Percentiles rank a stretch among this genome's conserved stretches.
These are phyloP conservation scores for Ctenodactylus gundi DNA, from an alignment of 2,113 vertebrate genomes.

Conservation along the genomic window DNA sequence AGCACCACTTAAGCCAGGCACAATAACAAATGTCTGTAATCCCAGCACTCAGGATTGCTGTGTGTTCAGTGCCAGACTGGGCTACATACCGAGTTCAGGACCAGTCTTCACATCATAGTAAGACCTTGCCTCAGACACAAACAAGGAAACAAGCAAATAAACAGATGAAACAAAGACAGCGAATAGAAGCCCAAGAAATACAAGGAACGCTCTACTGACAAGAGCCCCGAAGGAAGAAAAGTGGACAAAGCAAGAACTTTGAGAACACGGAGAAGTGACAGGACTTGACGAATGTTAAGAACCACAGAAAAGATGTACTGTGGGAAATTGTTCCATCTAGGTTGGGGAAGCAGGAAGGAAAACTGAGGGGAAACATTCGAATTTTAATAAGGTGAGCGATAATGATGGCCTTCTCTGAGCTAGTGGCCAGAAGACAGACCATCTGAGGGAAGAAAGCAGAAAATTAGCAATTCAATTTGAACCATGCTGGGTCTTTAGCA, in stretches of 20 bases:
- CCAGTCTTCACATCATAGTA: too few species aligned
- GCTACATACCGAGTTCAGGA: too few species aligned
- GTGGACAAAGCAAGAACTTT: neutral
- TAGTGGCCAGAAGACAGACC: neutral
- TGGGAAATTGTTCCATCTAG: neutral
- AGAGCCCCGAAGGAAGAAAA: neutral
- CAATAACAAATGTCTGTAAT: too few species aligned
- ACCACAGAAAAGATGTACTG: neutral
- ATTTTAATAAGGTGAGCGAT: neutral
- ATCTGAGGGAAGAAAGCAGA: neutral
- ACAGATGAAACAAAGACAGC: neutral
- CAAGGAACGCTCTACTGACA: neutral
- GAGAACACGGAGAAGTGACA: neutral
- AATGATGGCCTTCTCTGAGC: neutral
- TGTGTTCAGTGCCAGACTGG: too few species aligned
- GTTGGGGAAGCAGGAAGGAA: neutral
- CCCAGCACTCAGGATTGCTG: too few species aligned
- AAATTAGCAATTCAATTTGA: neutral
- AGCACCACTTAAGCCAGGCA: too few species aligned
- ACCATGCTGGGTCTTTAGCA: neutral
- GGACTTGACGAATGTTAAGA: neutral
- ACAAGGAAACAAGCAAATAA: too few species aligned
- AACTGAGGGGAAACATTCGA: neutral
- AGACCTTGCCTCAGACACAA: too few species aligned
- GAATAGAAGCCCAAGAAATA: neutral